phyloP scores from a whole-genome alignment of 2,113 vertebrate species.

The Procapra przewalskii region DNA sequence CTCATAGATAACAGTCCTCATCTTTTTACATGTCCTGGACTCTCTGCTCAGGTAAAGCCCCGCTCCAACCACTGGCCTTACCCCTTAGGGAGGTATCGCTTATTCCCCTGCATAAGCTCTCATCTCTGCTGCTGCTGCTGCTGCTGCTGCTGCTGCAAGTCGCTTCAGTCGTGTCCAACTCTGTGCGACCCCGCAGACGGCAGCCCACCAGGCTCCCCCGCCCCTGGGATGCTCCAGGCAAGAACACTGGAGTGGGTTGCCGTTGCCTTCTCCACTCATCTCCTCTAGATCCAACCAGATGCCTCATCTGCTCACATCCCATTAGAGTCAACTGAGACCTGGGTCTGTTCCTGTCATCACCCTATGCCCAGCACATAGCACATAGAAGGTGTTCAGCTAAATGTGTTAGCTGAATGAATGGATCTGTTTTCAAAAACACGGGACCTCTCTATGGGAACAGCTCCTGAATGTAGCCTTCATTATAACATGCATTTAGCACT shows the following conservation, averaged over 20 bases:
- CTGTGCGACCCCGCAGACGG: no score
- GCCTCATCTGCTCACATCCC: not conserved
- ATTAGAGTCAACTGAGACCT: not conserved
- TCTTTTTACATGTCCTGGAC: accelerated
- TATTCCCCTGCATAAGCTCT: not conserved
- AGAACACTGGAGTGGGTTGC: no score
- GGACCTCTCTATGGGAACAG: not conserved
- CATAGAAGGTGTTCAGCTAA: not conserved
- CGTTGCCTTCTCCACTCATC: accelerated
- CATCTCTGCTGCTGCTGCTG: no score
- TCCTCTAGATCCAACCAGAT: not conserved
- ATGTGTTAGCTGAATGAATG: not conserved
- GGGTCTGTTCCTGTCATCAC: accelerated
- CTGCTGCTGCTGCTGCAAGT: no score
- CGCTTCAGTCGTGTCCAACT: no score
- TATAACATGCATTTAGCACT: not conserved
- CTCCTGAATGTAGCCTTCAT: not conserved
- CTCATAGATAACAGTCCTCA: not conserved
- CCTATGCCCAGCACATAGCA: not conserved
- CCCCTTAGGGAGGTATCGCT: not conserved
- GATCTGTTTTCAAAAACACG: not conserved
- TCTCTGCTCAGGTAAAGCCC: not conserved
- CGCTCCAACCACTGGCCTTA: not conserved
- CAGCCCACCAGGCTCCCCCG: no score
- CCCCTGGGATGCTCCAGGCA: no score